Evolutionary conservation across 2,888 invertebrate genomes (phyloP), one percentile per base, ranked within the genome.

Genomic region (Parelbella ahira): DNA sequence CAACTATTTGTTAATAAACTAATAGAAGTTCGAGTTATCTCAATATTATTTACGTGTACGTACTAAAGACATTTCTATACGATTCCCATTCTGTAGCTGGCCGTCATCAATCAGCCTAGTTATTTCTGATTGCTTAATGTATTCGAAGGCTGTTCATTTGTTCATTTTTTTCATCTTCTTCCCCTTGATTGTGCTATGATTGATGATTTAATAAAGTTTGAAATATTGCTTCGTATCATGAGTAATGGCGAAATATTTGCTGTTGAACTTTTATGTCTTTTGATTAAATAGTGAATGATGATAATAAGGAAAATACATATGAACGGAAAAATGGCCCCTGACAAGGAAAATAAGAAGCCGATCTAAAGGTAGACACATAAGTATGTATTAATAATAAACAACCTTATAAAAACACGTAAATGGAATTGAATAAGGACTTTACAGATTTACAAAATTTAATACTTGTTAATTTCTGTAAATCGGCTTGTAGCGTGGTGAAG

Each of bases 51-150:
- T n/a, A n/a, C n/a, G n/a, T n/a, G n/a, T n/a, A n/a, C n/a, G n/a
- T n/a, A n/a, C n/a, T n/a, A n/a, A n/a, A n/a, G n/a, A n/a, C n/a
- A 21, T 8, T 10, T 42, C 27, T 33, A 27, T 42, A 18, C 15
- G 21, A 20, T 19, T 9, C 54, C 60, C 64, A 60, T 64, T 70
- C 75, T 67, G 68, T 70, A 63, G 66, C 62, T n/a, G 60, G 61
- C 59, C 62, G 60, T 69, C 71, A 80, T 81, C 79, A 76, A 81
- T 79, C 79, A 80, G 65, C 48, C 51, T 53, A 65, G 69, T 71
- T 65, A 64, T 68, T 70, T 65, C 63, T 71, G 70, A 69, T 78
- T 77, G 71, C 72, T 71, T 75, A 77, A 77, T 75, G 70, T 69
- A 71, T 75, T 73, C 68, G 69, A 70, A 71, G 41, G 41, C 33